phyloP scores from a whole-genome alignment of 2,797 vertebrate genomes.

The Muscicapa striata region DNA sequence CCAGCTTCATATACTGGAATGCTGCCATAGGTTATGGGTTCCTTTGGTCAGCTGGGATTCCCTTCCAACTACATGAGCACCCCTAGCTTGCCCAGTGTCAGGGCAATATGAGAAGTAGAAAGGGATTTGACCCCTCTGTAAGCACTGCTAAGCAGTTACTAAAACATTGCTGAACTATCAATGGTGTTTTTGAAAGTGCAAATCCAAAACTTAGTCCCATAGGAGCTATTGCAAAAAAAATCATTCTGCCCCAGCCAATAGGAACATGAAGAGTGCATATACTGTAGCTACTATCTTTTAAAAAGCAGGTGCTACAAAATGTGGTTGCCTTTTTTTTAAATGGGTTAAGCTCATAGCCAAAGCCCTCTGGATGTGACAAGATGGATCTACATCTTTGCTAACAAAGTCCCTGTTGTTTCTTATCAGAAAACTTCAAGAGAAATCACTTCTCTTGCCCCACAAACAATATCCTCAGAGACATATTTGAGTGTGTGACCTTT shows the following conservation, averaged over 20 bases:
- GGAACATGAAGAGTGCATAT: background rate
- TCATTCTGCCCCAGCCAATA: background rate
- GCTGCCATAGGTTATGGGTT: background rate
- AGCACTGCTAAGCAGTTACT: background rate
- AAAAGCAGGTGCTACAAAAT: background rate
- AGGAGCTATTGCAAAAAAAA: background rate
- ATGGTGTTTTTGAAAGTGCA: background rate
- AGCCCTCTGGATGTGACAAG: background rate
- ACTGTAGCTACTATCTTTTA: background rate
- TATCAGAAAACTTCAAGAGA: conserved; percentile 4
- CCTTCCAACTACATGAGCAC: background rate
- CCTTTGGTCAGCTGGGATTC: background rate
- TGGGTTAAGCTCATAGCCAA: background rate
- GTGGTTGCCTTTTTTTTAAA: background rate
- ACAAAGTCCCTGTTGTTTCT: background rate
- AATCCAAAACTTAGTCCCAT: background rate
- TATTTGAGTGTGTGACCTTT: conserved; percentile 40
- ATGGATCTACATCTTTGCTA: background rate
- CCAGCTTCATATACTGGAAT: background rate
- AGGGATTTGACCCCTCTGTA: background rate
- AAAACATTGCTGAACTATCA: background rate
- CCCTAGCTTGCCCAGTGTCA: fast-evolving
- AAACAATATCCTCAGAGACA: background rate
- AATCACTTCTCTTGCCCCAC: conserved; percentile 8
- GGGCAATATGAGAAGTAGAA: background rate